Percentiles rank a stretch among this genome's conserved stretches.
Evolutionary conservation across 2,113 vertebrate species (phyloP).

Genomic region (Coracopsis vasa): DNA sequence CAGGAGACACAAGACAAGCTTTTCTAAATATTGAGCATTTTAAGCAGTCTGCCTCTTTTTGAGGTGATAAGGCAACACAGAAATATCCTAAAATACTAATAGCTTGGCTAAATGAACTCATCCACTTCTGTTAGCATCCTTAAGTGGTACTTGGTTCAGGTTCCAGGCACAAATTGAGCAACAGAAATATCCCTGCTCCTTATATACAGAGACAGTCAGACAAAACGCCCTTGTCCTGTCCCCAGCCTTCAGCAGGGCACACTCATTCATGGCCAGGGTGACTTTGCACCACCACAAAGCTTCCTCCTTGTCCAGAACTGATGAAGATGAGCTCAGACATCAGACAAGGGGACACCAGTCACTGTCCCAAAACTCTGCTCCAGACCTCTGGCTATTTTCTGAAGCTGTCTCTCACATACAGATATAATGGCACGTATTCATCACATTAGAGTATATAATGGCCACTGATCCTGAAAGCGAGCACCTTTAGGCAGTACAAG

Average conservation of each 20-base stretch:
- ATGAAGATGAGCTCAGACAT: not conserved
- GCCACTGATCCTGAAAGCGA: not conserved
- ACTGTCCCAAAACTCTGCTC: not conserved
- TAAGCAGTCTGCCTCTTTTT: not conserved
- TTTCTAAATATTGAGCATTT: slow-evolving; percentile 21
- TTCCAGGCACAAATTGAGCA: not conserved
- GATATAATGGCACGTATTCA: not conserved
- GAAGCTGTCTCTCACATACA: not conserved
- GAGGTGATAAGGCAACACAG: not conserved
- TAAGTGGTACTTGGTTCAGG: not conserved
- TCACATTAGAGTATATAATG: not conserved
- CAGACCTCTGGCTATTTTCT: not conserved
- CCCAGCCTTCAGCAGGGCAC: not conserved
- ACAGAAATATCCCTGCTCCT: not conserved
- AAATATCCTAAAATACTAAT: slow-evolving; percentile 6
- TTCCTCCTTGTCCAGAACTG: not conserved
- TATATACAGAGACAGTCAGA: not conserved
- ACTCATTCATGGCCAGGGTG: not conserved
- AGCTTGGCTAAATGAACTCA: not conserved
- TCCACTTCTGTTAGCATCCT: not conserved
- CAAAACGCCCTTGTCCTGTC: not conserved
- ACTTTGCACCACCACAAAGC: not conserved
- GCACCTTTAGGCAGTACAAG: not conserved
- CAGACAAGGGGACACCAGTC: not conserved
- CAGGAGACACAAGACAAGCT: not conserved